Percentiles rank a stretch among this genome's conserved stretches.
Evolutionary conservation across 2,113 vertebrate species (phyloP).

Genomic region (Hippotragus niger): DNA sequence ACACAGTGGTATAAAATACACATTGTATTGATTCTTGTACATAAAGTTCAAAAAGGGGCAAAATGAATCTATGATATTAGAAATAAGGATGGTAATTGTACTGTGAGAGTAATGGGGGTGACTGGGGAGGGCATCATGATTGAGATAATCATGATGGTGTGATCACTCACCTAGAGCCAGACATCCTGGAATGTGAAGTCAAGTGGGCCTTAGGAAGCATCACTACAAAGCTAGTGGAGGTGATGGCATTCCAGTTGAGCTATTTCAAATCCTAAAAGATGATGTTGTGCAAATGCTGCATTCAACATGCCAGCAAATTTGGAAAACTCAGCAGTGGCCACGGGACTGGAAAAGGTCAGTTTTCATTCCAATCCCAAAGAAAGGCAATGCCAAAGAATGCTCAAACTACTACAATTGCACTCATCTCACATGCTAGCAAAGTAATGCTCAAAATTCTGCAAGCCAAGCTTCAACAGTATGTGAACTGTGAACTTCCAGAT

Average conservation of each 20-base stretch:
- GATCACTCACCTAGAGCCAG: background rate
- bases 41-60: background rate
- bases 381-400: background rate
- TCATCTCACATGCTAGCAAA: background rate
- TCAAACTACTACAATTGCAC: background rate
- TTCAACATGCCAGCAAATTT: background rate
- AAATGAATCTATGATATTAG: background rate
- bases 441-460: background rate
- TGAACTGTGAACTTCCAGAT: background rate
- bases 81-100: background rate
- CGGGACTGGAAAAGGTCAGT: background rate
- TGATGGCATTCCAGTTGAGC: background rate
- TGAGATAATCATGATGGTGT: background rate
- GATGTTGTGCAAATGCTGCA: background rate
- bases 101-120: fast-evolving
- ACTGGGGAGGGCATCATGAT: background rate
- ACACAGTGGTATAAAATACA: background rate
- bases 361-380: background rate
- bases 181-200: background rate
- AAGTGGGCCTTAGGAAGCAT: background rate
- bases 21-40: background rate
- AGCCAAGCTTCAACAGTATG: background rate
- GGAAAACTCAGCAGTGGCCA: background rate
- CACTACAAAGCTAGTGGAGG: background rate
- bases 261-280: background rate